Conservation (phyloP, 2,888 invertebrate species). For the Thymelicus sylvestris region DNA sequence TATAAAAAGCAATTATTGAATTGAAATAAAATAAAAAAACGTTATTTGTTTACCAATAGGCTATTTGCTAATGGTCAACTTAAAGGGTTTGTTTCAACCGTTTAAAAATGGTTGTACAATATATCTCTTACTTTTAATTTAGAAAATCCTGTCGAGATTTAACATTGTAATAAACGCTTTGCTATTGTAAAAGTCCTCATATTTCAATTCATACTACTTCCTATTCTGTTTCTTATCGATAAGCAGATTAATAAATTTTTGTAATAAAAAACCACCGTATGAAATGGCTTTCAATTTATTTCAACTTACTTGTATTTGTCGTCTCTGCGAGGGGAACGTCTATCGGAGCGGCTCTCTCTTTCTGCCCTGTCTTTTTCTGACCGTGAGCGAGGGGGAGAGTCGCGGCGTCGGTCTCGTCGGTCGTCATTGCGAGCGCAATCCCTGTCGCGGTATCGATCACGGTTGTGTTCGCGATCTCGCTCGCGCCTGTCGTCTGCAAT, state of each 20-base stretch:
- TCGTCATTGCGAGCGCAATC: slow-evolving; percentile 45
- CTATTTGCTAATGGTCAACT: too few species aligned
- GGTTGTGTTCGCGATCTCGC: slow-evolving; percentile 50
- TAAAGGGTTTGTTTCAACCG: too few species aligned
- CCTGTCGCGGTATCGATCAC: slow-evolving; percentile 48
- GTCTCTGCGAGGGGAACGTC: slow-evolving; percentile 58
- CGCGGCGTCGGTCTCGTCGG: slow-evolving; percentile 51
- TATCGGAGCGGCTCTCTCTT: slow-evolving; percentile 48
- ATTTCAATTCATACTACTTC: too few species aligned
- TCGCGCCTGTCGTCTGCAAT: slow-evolving; percentile 51
- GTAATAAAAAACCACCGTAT: background rate
- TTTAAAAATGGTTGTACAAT: too few species aligned
- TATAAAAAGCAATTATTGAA: background rate
- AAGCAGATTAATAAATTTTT: too few species aligned
- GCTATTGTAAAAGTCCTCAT: too few species aligned
- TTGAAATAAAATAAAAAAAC: too few species aligned
- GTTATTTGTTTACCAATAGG: too few species aligned
- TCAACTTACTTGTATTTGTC: slow-evolving; percentile 48
- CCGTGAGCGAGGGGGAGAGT: slow-evolving; percentile 41
- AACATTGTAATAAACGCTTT: too few species aligned
- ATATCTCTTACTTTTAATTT: too few species aligned
- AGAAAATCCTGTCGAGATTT: too few species aligned
- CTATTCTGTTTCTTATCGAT: too few species aligned
- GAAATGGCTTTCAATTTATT: background rate
- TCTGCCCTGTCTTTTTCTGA: slow-evolving; percentile 41